phyloP scores from a whole-genome alignment of 2,888 invertebrate genomes.

The Sarcophaga variegata region DNA sequence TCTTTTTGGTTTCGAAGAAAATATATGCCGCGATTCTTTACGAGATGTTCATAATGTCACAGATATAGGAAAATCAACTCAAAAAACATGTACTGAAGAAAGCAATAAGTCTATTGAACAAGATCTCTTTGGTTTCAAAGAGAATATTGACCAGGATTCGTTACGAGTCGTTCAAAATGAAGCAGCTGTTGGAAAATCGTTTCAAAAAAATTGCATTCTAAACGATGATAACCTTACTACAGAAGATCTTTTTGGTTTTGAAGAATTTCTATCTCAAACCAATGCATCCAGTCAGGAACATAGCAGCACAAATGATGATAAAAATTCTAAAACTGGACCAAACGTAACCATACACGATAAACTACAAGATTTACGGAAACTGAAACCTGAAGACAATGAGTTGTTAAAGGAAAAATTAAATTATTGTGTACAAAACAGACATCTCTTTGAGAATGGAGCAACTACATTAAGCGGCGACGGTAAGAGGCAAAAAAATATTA shows the following conservation, averaged over 20 bases:
- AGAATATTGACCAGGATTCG: slow-evolving; percentile 5
- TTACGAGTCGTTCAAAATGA: not conserved
- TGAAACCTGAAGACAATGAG: slow-evolving; percentile 73
- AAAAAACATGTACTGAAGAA: not conserved
- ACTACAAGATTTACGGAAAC: slow-evolving; percentile 72
- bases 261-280: slow-evolving; percentile 73
- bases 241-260: slow-evolving; percentile 76
- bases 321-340: slow-evolving; percentile 26
- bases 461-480: not conserved
- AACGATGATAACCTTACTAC: slow-evolving; percentile 4
- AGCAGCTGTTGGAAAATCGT: not conserved
- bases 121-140: slow-evolving; percentile 74
- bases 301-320: slow-evolving; percentile 27
- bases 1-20: slow-evolving; percentile 74
- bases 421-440: not conserved
- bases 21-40: slow-evolving; percentile 4
- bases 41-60: not conserved
- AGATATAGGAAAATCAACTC: not conserved
- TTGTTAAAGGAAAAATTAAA: slow-evolving; percentile 6
- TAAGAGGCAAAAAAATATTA: slow-evolving; percentile 73
- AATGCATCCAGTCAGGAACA: slow-evolving; percentile 42
- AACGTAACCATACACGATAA: slow-evolving; percentile 72
- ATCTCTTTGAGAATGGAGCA: slow-evolving; percentile 73
- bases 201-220: not conserved
- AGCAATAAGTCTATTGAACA: not conserved